Conservation (phyloP, 2,888 invertebrate genomes). For the Agrotis segetum region DNA sequence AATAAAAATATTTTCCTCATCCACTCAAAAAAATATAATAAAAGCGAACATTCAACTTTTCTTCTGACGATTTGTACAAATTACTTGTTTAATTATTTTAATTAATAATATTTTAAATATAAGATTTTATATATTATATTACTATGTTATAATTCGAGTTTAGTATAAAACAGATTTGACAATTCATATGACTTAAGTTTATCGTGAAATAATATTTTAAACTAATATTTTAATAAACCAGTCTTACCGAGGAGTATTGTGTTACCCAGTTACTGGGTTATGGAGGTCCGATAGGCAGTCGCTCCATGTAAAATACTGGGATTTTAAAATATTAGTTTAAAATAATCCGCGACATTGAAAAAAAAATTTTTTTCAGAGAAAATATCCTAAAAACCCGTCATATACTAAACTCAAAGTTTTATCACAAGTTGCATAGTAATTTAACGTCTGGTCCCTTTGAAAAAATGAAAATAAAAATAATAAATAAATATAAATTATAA, state of each 20-base stretch:
- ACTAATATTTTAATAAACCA: neutral
- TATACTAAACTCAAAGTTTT: slow-evolving; percentile 53
- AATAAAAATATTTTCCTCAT: neutral
- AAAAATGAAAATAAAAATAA: slow-evolving; percentile 47
- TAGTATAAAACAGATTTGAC: slow-evolving; percentile 33
- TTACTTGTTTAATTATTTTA: slow-evolving; percentile 43
- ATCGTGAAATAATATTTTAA: slow-evolving; percentile 9
- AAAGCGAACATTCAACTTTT: slow-evolving; percentile 15
- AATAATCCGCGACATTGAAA: neutral
- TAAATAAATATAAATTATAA: slow-evolving; percentile 53
- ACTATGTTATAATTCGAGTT: slow-evolving; percentile 56
- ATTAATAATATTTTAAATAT: slow-evolving; percentile 32
- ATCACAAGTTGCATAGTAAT: slow-evolving; percentile 67
- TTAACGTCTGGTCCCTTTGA: slow-evolving; percentile 47
- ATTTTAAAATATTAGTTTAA: neutral
- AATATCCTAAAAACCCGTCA: slow-evolving; percentile 1
- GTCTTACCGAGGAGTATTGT: neutral
- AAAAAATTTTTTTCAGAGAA: no score
- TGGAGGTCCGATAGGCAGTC: slow-evolving; percentile 6
- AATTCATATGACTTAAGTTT: neutral
- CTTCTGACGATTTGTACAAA: slow-evolving; percentile 56
- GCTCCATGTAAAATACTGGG: neutral
- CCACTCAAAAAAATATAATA: neutral
- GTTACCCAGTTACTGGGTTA: neutral
- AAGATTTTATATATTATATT: slow-evolving; percentile 49